Evolutionary conservation across 2,113 vertebrate species (phyloP), one percentile per base, ranked within the genome.

Genomic region (Poeciliopsis prolifica): DNA sequence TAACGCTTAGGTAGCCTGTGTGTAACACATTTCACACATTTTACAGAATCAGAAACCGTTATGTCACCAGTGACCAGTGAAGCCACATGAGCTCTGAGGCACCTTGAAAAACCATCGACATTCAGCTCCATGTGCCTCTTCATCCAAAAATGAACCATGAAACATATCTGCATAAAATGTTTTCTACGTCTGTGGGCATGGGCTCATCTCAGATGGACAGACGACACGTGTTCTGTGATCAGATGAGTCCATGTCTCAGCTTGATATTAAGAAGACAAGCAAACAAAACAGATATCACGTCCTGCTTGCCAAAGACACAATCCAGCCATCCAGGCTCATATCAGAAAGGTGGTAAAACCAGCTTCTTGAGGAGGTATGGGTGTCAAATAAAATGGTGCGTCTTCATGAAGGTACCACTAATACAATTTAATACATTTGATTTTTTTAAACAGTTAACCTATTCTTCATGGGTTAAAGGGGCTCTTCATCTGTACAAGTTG

Each of bases 191-290:
- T n/a, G 26, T 48, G 28, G 28, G 42, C 28, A 10, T 68, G 40
- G 29, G 26, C 66, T 51, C 42, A 68, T 30, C 44, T 69, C 11
- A 69, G 19, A 68, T 51, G 44, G 67, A 69, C 67, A 69, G 29
- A 69, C 14, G 66, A 68, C 48, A n/a, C 30, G 19, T n/a, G 67
- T 69, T 69, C 29, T 69, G 17, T 22, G 19, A 33, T 51, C 42
- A 51, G 17, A 54, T n/a, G 67, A 51, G 44, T 69, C 66, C 28
- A 30, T 11, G 17, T 22, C 22, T 51, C 17, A 69, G 19, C 19
- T 54, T 31, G 44, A 42, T 24, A 31, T 69, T 69, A 54, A 29
- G 51, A 29, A 31, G 14, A 24, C 4, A 54, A 54, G 22, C 35
- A 37, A 37, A 37, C 35, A 24, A 54, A 69, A 30, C 15, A 68